Base-by-base conservation (phyloP, 1,140 invertebrate species). In the Sesamia nonagrioides region DNA sequence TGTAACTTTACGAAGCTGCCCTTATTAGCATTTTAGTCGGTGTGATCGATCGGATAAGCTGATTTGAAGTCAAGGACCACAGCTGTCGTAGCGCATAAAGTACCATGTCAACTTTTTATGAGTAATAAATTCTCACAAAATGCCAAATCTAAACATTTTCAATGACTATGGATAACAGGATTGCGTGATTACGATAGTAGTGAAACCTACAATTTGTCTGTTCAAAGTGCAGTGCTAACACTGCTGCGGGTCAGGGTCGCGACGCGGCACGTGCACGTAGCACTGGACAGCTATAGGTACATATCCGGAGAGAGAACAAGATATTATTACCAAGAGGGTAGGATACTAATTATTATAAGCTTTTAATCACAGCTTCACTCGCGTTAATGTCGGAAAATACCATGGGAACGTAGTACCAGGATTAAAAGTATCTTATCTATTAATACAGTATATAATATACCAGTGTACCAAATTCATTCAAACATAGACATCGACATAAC, bases 151-250 rank as follows among this genome's bases (percentile, higher is more conserved):
- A 40, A 45, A 11, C n/a, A 8, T 9, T 2, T 5, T 33, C 42
- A 69, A 69, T 21, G 18, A 48, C 66, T 40, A 18, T 63, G n/a
- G n/a, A n/a, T n/a, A n/a, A n/a, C n/a, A 40, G 15, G 33, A n/a
- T 69, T 13, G 66, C 66, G 45, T 69, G 45, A 50, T 27, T 50
- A 27, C 66, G 21, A 63, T 18, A 63, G 18, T 18, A 17, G n/a
- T n/a, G 35, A 35, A 63, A 63, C 60, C 42, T 15, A 27, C 63
- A 69, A 69, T 69, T 45, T 69, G 18, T 50, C 42, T 50, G 66
- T 69, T 33, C 42, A 69, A n/a, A 69, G 66, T 69, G 42, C 42
- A 69, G 18, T 8, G 35, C 42, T 69, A n/a, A 18, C n/a, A 42
- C 37, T 42, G 60, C 7, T 42, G 61, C 42, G 15, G 42, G 66